Conservation (phyloP, 2,797 vertebrate species). For the Meriones psammophilus region DNA sequence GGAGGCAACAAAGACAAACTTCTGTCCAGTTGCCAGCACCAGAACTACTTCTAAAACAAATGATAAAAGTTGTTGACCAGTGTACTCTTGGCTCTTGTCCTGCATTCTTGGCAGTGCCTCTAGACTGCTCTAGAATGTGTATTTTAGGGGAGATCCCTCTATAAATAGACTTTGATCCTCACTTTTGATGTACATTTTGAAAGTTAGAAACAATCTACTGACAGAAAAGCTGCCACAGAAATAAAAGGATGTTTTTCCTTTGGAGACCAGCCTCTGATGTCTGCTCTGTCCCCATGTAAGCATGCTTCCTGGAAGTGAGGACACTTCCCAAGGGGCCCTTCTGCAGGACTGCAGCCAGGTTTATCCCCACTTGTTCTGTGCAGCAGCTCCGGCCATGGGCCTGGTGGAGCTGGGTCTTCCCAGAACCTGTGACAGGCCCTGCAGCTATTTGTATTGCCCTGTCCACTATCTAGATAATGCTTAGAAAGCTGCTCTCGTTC, state of each 20-base stretch:
- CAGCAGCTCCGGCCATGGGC: no score
- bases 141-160: conserved; percentile 1
- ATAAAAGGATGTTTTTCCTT: background rate
- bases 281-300: background rate
- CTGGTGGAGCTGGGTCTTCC: background rate
- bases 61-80: background rate
- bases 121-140: background rate
- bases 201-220: background rate
- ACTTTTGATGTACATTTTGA: background rate
- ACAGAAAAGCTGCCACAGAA: background rate
- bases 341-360: background rate
- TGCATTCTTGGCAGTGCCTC: background rate
- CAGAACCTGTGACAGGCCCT: background rate
- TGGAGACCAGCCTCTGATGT: background rate
- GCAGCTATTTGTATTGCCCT: background rate
- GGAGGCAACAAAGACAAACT: background rate
- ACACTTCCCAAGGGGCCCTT: background rate
- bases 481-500: background rate
- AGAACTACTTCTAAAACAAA: background rate
- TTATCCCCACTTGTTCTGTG: background rate
- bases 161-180: conserved; percentile 20
- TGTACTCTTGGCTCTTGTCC: background rate
- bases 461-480: background rate
- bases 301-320: background rate
- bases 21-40: background rate